Base-by-base conservation (phyloP, 2,113 vertebrate genomes). In the Anarhynchus alexandrinus region DNA sequence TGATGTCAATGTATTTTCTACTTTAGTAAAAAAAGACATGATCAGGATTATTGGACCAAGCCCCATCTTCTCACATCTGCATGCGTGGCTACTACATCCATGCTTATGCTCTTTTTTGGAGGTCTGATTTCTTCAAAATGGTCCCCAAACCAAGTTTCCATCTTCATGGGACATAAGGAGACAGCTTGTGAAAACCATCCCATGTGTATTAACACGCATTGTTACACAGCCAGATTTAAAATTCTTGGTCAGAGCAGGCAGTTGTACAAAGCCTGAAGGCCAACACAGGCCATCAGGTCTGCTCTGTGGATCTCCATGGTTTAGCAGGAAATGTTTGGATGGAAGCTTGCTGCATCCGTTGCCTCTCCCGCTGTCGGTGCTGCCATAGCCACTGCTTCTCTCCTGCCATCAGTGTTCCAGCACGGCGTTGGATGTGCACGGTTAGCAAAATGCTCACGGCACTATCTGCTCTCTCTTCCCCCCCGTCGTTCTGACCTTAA, bases 51-150 rank as follows among this genome's bases (percentile, higher is more conserved):
- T 15, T 58, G 32, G n/a, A 40, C 15, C 11, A 67, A 82, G 43
- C 6, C 11, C 18, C 52, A 47, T 0, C 2, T 88, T 86, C 47
- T 67, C 32, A 80, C 15, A 58, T 15, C 38, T 54, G 4, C 54
- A 62, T 79, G 29, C 32, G 47, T 20, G 40, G 78, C 22, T 79
- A 85, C 55, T 42, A 51, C 25, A 45, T 36, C 10, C 22, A 45
- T 14, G 72, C 72, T 85, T 72, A 59, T 4, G 2, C 38, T 67
- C 11, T 55, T 17, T 59, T 71, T 71, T 82, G 59, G 4, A 89
- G 64, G 58, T 89, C 57, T 42, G 10, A 55, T 91, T 94, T 93
- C 61, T 91, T 91, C 49, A 61, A 86, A 94, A 55, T n/a, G 6
- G 20, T 77, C 8, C 27, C 32, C 49, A 94, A 61, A 42, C 13